A percentile compares a stretch with the other conserved stretches of the same genome.
phyloP scores from a whole-genome alignment of 2,113 vertebrate species.

The Nothobranchius kuhntae region DNA sequence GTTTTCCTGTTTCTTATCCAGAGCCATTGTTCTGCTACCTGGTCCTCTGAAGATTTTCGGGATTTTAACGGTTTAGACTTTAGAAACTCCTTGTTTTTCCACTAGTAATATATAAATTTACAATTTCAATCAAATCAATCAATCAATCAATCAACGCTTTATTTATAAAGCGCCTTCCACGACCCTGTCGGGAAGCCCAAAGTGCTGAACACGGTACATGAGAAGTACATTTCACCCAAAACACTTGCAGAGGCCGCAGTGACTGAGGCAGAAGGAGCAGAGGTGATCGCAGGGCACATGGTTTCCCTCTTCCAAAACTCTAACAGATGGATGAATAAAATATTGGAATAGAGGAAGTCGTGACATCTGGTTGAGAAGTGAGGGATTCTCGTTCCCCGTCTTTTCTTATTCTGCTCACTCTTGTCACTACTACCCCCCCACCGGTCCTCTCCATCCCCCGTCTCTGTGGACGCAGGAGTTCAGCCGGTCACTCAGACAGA shows the following conservation, averaged over 20 bases:
- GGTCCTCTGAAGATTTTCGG: conserved; percentile 27
- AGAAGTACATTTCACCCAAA: no score
- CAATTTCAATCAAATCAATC: conserved; percentile 1
- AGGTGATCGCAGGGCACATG: conserved; percentile 43
- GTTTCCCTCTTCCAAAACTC: conserved; percentile 35
- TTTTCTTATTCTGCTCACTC: conserved; percentile 15
- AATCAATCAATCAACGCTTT: neutral
- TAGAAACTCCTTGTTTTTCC: conserved; percentile 5
- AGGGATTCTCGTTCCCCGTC: conserved; percentile 22
- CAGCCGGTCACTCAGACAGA: conserved; percentile 24
- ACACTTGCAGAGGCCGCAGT: conserved; percentile 7
- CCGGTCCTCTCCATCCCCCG: neutral
- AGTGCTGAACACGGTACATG: no score
- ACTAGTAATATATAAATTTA: conserved; percentile 17
- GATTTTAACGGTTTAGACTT: conserved; percentile 41
- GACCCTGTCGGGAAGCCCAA: no score
- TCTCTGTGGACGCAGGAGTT: conserved; percentile 20
- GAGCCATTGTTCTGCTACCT: neutral
- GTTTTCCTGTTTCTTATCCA: conserved; percentile 29
- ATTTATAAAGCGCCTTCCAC: no score
- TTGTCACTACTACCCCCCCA: neutral
- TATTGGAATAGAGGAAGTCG: conserved; percentile 50
- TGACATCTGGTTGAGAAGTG: conserved; percentile 55
- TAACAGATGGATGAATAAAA: conserved; percentile 71
- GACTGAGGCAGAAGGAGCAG: conserved; percentile 20